These are phyloP conservation scores for Plebejus melissa DNA, from an alignment of 2,888 invertebrate genomes.

Conservation along the genomic window DNA sequence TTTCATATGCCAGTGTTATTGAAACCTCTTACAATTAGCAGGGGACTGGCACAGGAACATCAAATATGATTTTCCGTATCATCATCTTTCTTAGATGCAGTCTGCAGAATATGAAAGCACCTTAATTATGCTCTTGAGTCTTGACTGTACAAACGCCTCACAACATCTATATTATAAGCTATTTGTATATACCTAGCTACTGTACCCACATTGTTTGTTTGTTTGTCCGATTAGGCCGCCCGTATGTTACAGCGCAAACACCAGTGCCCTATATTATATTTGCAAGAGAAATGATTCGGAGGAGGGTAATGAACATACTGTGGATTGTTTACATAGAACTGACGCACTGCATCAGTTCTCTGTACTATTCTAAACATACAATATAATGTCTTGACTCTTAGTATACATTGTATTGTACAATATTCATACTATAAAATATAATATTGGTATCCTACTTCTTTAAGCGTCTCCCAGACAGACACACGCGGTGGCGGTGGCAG, in stretches of 20 bases:
- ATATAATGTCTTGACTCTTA: neutral
- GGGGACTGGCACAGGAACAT: no score
- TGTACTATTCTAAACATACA: neutral
- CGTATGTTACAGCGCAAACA: slow-evolving; percentile 18
- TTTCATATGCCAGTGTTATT: no score
- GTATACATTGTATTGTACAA: no score
- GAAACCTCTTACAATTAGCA: no score
- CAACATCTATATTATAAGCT: neutral
- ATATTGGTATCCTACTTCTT: no score
- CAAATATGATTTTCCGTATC: no score
- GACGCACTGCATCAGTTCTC: slow-evolving; percentile 9
- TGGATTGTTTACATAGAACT: neutral
- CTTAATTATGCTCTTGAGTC: no score
- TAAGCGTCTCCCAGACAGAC: no score
- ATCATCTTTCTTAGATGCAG: neutral
- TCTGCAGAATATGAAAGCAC: no score
- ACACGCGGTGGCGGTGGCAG: no score
- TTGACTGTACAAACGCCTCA: neutral
- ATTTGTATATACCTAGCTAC: neutral
- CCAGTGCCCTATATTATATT: neutral
- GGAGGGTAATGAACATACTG: neutral
- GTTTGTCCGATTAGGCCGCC: slow-evolving; percentile 12
- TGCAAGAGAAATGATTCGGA: neutral
- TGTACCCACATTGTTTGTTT: slow-evolving; percentile 10
- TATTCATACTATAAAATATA: no score